These are phyloP conservation scores for Blastomussa wellsi DNA, from an alignment of 92 coral and sea anemone genomes.

Conservation along the genomic window DNA sequence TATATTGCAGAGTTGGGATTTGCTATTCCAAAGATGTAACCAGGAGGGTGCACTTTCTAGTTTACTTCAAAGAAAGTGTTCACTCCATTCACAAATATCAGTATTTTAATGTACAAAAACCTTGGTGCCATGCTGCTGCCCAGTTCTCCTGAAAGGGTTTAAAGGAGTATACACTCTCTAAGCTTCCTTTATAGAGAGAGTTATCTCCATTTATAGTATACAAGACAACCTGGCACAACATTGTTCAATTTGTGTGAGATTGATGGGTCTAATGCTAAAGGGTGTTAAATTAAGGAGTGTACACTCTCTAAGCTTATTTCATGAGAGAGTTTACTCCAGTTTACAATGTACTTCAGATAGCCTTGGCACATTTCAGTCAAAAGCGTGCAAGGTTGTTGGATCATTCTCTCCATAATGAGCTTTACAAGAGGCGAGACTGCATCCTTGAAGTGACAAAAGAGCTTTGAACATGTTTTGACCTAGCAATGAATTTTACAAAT, in stretches of 20 bases:
- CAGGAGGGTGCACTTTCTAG: conserved; percentile 24
- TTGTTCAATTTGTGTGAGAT: neutral
- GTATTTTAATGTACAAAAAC: neutral
- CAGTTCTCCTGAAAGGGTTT: neutral
- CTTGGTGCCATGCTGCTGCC: neutral
- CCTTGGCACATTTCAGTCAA: neutral
- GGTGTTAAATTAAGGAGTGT: neutral
- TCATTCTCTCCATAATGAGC: conserved; percentile 30
- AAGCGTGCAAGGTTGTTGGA: neutral
- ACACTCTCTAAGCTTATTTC: neutral
- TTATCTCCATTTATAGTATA: neutral
- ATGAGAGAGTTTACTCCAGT: conserved; percentile 33
- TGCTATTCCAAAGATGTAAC: neutral
- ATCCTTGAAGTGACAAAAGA: conserved; percentile 32
- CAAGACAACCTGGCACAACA: neutral
- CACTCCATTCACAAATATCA: conserved; percentile 12
- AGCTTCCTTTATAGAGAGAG: conserved; percentile 7
- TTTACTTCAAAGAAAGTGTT: conserved; percentile 1
- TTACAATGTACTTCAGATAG: neutral
- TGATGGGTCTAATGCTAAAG: neutral
- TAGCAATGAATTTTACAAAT: neutral
- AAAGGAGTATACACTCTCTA: neutral
- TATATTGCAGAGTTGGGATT: neutral
- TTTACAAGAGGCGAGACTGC: conserved; percentile 36
- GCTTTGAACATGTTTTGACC: neutral